These are phyloP conservation scores for Elgonia sp. DNA, from an alignment of 2,888 invertebrate species.

Conservation along the genomic window DNA sequence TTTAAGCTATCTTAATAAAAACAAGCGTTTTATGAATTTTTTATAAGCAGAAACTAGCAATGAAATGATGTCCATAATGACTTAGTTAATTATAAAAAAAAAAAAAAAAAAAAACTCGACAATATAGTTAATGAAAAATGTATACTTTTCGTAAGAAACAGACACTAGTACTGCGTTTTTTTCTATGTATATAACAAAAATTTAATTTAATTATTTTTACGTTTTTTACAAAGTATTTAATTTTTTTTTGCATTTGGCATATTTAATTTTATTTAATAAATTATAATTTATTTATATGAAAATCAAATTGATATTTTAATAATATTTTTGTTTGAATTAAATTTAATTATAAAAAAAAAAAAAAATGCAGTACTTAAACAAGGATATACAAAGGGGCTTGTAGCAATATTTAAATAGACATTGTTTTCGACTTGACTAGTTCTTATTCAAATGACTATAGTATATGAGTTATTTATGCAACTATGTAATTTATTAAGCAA, in stretches of 20 bases:
- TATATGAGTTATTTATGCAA: constrained; percentile 38
- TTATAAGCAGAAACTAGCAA: too few relatives aligned
- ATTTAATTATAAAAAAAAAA: too few relatives aligned
- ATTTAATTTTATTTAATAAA: too few relatives aligned
- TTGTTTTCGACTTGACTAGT: constrained; percentile 21
- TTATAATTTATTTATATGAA: too few relatives aligned
- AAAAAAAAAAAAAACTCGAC: too few relatives aligned
- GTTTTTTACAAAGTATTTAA: too few relatives aligned
- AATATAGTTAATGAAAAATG: constrained; percentile 31
- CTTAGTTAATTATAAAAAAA: constrained; percentile 21
- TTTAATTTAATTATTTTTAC: too few relatives aligned
- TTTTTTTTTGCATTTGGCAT: too few relatives aligned
- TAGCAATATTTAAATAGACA: constrained; percentile 38
- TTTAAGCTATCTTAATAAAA: not conserved
- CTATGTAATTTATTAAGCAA: constrained; percentile 31
- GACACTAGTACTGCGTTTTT: not conserved
- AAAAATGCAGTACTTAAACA: not conserved
- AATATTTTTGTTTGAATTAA: too few relatives aligned
- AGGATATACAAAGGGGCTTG: constrained; percentile 12
- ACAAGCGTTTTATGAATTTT: not conserved
- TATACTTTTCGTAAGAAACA: too few relatives aligned
- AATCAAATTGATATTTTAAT: not conserved
- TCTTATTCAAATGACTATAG: not conserved
- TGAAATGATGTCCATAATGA: not conserved
- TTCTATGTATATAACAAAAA: too few relatives aligned